These are phyloP conservation scores for Ranitomeya variabilis DNA, from an alignment of 2,113 vertebrate species.

Conservation along the genomic window DNA sequence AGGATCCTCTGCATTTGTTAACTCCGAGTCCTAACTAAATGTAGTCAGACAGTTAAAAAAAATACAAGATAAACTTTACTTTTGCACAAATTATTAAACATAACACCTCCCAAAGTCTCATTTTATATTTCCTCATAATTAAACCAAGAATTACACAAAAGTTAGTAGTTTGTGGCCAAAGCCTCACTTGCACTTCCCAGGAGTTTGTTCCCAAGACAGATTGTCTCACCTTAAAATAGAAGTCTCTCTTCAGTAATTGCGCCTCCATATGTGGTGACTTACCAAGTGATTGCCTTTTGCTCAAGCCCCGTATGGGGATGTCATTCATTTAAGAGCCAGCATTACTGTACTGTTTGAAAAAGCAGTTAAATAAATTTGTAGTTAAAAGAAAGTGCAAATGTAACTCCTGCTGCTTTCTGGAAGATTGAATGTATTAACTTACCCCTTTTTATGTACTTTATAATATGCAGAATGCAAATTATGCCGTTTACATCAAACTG, in stretches of 20 bases:
- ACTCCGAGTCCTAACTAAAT: no score
- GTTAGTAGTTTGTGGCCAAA: slow-evolving; percentile 55
- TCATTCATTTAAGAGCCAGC: slow-evolving; percentile 56
- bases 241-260: slow-evolving; percentile 57
- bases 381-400: slow-evolving; percentile 56
- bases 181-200: slow-evolving; percentile 56
- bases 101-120: slow-evolving; percentile 52
- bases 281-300: slow-evolving; percentile 59
- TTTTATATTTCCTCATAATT: slow-evolving; percentile 51
- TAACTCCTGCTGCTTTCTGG: slow-evolving; percentile 54
- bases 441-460: slow-evolving; percentile 45
- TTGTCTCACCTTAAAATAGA: slow-evolving; percentile 59
- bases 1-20: no score
- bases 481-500: slow-evolving; percentile 30
- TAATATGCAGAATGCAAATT: slow-evolving; percentile 45
- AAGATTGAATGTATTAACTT: slow-evolving; percentile 56
- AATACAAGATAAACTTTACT: slow-evolving; percentile 28
- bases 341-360: slow-evolving; percentile 49
- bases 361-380: slow-evolving; percentile 58
- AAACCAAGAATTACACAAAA: slow-evolving; percentile 52
- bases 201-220: slow-evolving; percentile 57
- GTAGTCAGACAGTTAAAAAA: not conserved
- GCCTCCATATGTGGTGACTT: slow-evolving; percentile 58
- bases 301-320: slow-evolving; percentile 54
- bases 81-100: slow-evolving; percentile 48